Evolutionary conservation across 2,888 invertebrate species (phyloP), one percentile per base, ranked within the genome.

Genomic region (Nowickia ferox): DNA sequence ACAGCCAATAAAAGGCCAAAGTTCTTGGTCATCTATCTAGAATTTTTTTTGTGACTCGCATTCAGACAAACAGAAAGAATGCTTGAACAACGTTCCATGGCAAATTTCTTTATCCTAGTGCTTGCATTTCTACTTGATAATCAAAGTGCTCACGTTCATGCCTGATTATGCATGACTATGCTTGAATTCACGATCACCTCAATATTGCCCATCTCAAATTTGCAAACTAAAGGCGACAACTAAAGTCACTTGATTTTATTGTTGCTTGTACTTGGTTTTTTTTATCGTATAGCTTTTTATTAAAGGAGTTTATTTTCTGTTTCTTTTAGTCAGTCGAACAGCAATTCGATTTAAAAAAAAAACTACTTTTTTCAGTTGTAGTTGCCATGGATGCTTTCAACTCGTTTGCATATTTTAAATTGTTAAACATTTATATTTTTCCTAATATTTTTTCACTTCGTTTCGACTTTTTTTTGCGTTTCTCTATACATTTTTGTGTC

Each of bases 331-430:
- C 48, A 59, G 40, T 46, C 48, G 9, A n/a, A 69, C 30, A 74
- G 68, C 51, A 59, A 78, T 59, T 53, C 44, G 53, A 22, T 38
- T 22, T 53, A 11, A 53, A 44, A 30, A 5, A 55, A 55, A 71
- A 80, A 84, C 84, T 17, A 51, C 74, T 74, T 84, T 74, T 80
- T 77, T 72, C 8, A 69, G 9, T 51, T 48, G 38, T 48, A 13
- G 53, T 48, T 72, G 40, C 30, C 71, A 69, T 74, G 53, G 44
- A 57, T 75, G 66, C 44, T 71, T 59, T 75, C 40, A 85, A 81
- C 80, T 84, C 81, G 81, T 85, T 85, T 78, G 81, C 84, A 85
- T 85, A 81, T 81, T 85, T 81, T 66, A 81, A 81, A 85, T 81
- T 81, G 72, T 76, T 84, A 13, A 72, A 68, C 17, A 74, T 72